Evolutionary conservation across 2,113 vertebrate genomes (phyloP).

Genomic region (Notiomystis cincta): DNA sequence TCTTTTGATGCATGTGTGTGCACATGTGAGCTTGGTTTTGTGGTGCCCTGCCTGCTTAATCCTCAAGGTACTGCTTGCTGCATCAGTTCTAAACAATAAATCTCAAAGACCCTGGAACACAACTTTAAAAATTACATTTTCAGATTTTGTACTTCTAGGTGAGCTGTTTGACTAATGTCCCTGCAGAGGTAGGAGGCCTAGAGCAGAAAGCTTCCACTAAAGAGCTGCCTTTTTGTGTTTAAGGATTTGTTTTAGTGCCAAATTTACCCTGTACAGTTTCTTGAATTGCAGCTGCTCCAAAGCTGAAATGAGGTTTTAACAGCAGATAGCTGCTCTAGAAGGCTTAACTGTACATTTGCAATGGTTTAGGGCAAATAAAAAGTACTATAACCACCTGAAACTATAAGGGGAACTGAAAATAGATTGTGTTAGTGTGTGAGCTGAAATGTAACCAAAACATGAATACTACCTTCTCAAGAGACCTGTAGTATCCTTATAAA

Average conservation of each 20-base stretch:
- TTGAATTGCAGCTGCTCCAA: not conserved
- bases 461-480: not conserved
- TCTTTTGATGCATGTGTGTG: not conserved
- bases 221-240: not conserved
- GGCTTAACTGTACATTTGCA: not conserved
- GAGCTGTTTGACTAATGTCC: not conserved
- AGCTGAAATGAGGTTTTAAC: not conserved
- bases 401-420: not conserved
- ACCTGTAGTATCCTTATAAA: not conserved
- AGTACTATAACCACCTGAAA: not conserved
- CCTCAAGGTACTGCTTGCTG: not conserved
- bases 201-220: not conserved
- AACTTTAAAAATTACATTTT: not conserved
- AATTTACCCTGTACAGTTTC: not conserved
- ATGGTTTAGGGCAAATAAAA: not conserved
- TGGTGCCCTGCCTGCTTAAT: not conserved
- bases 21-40: rapidly evolving
- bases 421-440: rapidly evolving
- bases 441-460: not conserved
- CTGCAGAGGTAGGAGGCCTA: not conserved
- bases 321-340: not conserved
- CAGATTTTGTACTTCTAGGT: not conserved
- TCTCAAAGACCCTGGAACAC: not conserved
- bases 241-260: not conserved
- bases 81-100: not conserved